phyloP scores from a whole-genome alignment of 2,797 vertebrate genomes.

The Xiphorhynchus erythropygius region DNA sequence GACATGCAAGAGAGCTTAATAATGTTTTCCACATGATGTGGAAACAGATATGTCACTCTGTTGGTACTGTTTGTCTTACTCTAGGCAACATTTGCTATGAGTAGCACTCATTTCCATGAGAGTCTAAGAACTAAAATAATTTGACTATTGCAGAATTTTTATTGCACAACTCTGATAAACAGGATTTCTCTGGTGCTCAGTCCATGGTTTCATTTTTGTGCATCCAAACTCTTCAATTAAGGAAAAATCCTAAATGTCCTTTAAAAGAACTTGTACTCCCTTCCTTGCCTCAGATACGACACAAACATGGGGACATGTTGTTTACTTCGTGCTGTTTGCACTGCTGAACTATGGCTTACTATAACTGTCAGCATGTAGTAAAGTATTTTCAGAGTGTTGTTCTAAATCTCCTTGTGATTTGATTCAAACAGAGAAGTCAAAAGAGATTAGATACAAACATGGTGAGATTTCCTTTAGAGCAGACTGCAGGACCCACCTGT shows the following conservation, averaged over 20 bases:
- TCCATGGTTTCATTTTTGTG: not conserved
- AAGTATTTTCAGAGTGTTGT: not conserved
- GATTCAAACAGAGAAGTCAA: not conserved
- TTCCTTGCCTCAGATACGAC: not conserved
- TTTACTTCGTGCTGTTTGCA: not conserved
- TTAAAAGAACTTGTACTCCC: not conserved
- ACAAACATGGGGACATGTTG: not conserved
- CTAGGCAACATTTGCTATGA: not conserved
- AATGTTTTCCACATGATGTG: not conserved
- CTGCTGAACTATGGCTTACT: not conserved
- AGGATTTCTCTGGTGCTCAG: not conserved
- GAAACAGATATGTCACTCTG: not conserved
- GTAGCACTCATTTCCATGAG: not conserved
- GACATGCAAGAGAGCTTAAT: not conserved
- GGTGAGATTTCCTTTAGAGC: not conserved
- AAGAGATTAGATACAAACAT: not conserved
- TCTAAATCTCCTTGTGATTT: not conserved
- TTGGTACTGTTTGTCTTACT: not conserved
- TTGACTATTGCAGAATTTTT: not conserved
- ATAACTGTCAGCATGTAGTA: not conserved
- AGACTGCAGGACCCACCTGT: not conserved
- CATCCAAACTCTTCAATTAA: not conserved
- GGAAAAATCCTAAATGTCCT: not conserved
- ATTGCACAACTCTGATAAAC: not conserved
- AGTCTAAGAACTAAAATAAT: not conserved